phyloP scores from a whole-genome alignment of 2,888 invertebrate species.

The Acleris literana region DNA sequence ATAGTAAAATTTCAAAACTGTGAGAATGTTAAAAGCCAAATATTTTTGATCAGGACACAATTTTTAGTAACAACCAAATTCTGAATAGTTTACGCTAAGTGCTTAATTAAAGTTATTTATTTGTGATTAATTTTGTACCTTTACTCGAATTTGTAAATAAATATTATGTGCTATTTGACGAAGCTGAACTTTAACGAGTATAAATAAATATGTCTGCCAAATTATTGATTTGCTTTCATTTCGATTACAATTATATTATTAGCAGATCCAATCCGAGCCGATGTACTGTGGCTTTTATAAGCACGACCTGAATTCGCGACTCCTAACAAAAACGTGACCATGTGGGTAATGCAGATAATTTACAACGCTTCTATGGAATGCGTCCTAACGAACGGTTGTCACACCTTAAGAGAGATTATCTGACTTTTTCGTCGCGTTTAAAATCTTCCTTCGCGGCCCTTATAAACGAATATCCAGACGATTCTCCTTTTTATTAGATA shows the following conservation, averaged over 20 bases:
- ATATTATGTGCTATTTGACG: slow-evolving; percentile 74
- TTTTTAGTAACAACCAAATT: slow-evolving; percentile 73
- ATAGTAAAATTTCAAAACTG: slow-evolving; percentile 52
- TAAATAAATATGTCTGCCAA: slow-evolving; percentile 84
- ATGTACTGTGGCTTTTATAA: neutral
- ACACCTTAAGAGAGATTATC: slow-evolving; percentile 58
- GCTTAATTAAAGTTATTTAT: slow-evolving; percentile 74
- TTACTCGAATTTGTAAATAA: slow-evolving; percentile 79
- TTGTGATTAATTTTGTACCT: slow-evolving; percentile 77
- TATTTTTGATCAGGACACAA: slow-evolving; percentile 55
- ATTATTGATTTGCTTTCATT: slow-evolving; percentile 67
- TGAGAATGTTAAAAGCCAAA: slow-evolving; percentile 61
- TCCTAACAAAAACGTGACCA: slow-evolving; percentile 51
- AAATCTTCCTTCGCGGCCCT: slow-evolving; percentile 46
- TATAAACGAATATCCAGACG: slow-evolving; percentile 49
- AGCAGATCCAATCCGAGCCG: neutral
- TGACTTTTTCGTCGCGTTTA: slow-evolving; percentile 58
- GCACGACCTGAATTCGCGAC: neutral
- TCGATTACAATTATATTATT: slow-evolving; percentile 9
- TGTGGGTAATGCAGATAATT: slow-evolving; percentile 57
- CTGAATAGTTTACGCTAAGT: slow-evolving; percentile 69
- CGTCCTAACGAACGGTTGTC: slow-evolving; percentile 61
- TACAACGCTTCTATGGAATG: slow-evolving; percentile 52
- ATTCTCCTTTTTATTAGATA: slow-evolving; percentile 54
- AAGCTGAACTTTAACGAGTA: slow-evolving; percentile 80